These are phyloP conservation scores for Iphiclides podalirius DNA, from an alignment of 2,888 invertebrate genomes.

Conservation along the genomic window DNA sequence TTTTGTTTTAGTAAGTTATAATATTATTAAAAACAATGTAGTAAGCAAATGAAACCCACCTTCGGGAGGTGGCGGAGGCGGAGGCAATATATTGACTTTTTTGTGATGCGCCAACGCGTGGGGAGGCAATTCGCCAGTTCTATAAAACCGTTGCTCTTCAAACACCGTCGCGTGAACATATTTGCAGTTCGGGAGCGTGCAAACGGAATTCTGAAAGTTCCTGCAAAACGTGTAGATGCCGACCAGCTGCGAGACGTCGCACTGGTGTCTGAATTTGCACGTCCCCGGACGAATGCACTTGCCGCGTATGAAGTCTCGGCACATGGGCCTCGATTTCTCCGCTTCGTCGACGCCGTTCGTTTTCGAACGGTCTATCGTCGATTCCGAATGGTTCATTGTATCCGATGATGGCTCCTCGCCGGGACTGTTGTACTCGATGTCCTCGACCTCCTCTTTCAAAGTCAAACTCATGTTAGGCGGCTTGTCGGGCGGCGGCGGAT, in stretches of 20 bases:
- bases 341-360: too few relatives aligned
- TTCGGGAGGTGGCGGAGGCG: conserved; percentile 34
- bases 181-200: conserved; percentile 48
- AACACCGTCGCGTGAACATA: conserved; percentile 60
- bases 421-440: conserved; percentile 22
- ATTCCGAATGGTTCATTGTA: too few relatives aligned
- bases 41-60: too few relatives aligned
- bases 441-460: conserved; percentile 31
- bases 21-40: too few relatives aligned
- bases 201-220: conserved; percentile 53
- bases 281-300: conserved; percentile 42
- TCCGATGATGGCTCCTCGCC: background rate
- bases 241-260: conserved; percentile 46
- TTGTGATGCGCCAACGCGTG: conserved; percentile 44
- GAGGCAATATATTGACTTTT: conserved; percentile 33
- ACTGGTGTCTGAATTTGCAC: conserved; percentile 51
- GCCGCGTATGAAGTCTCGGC: conserved; percentile 55
- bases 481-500: conserved; percentile 32
- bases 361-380: too few relatives aligned
- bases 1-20: too few relatives aligned
- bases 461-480: conserved; percentile 17
- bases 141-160: conserved; percentile 54
- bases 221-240: conserved; percentile 58
- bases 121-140: conserved; percentile 51
- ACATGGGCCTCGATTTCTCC: conserved; percentile 37